Evolutionary conservation across 2,113 vertebrate genomes (phyloP).

Genomic region (Corvus moneduloides): DNA sequence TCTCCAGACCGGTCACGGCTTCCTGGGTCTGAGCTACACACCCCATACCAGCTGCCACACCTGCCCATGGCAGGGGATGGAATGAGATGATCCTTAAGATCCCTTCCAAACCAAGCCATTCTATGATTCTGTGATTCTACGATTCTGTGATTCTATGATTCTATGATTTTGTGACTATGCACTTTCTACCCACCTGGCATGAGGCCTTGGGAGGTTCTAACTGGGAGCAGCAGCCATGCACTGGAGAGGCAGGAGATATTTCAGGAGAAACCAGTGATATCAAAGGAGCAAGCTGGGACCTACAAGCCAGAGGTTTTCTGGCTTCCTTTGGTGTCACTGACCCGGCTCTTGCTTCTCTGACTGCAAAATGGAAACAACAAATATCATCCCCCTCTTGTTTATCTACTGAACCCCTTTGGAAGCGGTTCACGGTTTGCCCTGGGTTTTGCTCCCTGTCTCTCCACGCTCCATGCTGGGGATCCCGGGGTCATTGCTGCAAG

Average conservation of each 20-base stretch:
- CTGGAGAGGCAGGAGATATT: not conserved
- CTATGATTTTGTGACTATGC: not conserved
- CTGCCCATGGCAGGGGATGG: not conserved
- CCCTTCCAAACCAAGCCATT: not conserved
- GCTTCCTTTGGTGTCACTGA: not conserved
- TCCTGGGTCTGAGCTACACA: no score
- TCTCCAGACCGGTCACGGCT: no score
- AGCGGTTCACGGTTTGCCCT: not conserved
- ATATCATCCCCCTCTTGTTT: not conserved
- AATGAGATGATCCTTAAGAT: not conserved
- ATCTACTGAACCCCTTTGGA: not conserved
- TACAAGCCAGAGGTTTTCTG: not conserved
- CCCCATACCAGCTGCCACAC: not conserved
- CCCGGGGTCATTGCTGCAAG: not conserved
- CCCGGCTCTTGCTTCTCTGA: not conserved
- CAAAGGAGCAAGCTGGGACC: not conserved
- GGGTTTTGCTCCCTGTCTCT: not conserved
- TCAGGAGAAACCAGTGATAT: fast-evolving
- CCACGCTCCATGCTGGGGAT: not conserved
- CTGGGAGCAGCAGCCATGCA: not conserved
- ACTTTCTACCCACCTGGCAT: not conserved
- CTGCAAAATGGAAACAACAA: not conserved
- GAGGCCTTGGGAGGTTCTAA: not conserved
- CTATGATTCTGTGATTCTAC: not conserved
- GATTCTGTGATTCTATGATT: not conserved